Evolutionary conservation across 2,113 vertebrate species (phyloP).

Genomic region (Mobula hypostoma): DNA sequence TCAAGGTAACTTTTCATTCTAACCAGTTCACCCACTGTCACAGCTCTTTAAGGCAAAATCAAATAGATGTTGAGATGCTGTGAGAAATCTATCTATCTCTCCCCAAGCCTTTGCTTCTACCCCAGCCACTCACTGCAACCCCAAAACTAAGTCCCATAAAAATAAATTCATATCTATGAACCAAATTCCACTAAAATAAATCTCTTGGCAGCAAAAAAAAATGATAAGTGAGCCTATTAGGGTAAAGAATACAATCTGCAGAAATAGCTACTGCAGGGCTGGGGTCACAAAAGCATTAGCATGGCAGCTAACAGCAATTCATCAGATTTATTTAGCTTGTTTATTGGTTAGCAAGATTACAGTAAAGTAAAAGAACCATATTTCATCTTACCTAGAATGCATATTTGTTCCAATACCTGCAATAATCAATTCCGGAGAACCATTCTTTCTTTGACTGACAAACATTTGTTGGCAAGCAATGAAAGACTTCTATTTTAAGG

Average conservation of each 20-base stretch:
- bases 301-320: slow-evolving; percentile 41
- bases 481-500: slow-evolving; percentile 20
- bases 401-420: slow-evolving; percentile 39
- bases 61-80: slow-evolving; percentile 41
- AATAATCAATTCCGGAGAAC: slow-evolving; percentile 36
- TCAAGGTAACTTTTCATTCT: neutral
- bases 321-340: slow-evolving; percentile 46
- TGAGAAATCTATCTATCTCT: slow-evolving; percentile 44
- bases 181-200: slow-evolving; percentile 45
- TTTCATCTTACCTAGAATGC: slow-evolving; percentile 16
- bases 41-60: neutral
- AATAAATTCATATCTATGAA: slow-evolving; percentile 8
- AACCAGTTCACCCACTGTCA: neutral
- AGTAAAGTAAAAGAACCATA: slow-evolving; percentile 35
- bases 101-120: neutral
- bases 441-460: neutral
- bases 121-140: neutral
- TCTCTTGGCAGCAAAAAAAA: slow-evolving; percentile 41
- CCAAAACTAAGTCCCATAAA: slow-evolving; percentile 39
- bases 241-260: slow-evolving; percentile 49
- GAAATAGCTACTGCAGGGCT: slow-evolving; percentile 43
- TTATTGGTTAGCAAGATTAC: slow-evolving; percentile 40
- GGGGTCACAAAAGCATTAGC: slow-evolving; percentile 43
- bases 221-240: slow-evolving; percentile 49
- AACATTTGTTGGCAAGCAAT: slow-evolving; percentile 4